Conservation (phyloP, 2,113 vertebrate species). For the Sander lucioperca region DNA sequence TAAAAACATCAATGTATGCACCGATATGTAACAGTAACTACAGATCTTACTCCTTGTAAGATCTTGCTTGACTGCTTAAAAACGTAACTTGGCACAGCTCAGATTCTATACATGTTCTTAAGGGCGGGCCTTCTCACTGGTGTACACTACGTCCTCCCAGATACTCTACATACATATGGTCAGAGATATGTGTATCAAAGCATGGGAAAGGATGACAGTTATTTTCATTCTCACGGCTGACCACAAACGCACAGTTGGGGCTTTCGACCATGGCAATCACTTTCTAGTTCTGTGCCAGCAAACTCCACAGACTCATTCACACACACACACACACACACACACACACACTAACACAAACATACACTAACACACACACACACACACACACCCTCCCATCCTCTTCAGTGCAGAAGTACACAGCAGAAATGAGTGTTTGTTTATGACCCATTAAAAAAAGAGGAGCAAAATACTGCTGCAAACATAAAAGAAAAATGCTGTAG, state of each 20-base stretch:
- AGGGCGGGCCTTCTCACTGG: not conserved
- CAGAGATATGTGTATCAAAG: constrained; percentile 45
- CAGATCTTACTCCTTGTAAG: not conserved
- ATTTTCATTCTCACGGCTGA: constrained; percentile 40
- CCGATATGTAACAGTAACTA: not conserved
- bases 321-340: constrained; percentile 12
- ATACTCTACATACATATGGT: constrained; percentile 48
- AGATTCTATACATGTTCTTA: constrained; percentile 23
- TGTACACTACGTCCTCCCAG: not conserved
- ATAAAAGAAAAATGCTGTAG: constrained; percentile 60
- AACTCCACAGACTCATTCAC: constrained; percentile 16
- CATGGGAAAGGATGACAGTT: constrained; percentile 64
- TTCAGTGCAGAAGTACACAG: constrained; percentile 26
- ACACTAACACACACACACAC: too few relatives aligned
- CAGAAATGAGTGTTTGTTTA: constrained; percentile 71
- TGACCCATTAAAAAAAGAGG: constrained; percentile 46
- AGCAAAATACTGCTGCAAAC: constrained; percentile 54
- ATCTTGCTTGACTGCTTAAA: constrained; percentile 2
- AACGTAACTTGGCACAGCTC: not conserved
- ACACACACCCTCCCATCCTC: not conserved
- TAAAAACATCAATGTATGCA: constrained; percentile 1
- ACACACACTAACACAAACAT: not conserved
- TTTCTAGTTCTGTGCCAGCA: constrained; percentile 47
- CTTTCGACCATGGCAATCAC: constrained; percentile 31
- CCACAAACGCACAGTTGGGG: constrained; percentile 55